Conservation (phyloP, 2,113 vertebrate genomes). For the Oreocharis arfaki region DNA sequence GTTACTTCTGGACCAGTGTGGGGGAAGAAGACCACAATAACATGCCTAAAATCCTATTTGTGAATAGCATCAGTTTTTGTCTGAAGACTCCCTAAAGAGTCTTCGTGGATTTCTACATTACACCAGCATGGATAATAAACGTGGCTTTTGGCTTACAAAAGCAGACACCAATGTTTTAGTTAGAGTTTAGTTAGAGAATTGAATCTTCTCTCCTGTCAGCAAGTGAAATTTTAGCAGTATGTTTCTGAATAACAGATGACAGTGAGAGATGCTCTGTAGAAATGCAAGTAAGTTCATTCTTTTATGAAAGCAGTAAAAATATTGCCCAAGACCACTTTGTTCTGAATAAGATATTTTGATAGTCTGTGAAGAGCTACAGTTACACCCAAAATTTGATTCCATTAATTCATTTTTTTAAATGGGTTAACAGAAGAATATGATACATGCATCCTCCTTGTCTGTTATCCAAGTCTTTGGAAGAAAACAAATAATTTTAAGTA, state of each 20-base stretch:
- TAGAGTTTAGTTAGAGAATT: neutral
- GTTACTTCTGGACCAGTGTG: accelerated
- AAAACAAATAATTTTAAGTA: neutral
- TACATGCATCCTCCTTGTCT: neutral
- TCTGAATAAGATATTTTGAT: neutral
- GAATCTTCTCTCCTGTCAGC: neutral
- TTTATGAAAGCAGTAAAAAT: neutral
- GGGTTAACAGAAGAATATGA: neutral
- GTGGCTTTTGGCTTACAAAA: neutral
- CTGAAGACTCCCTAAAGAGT: neutral
- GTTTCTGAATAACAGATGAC: neutral
- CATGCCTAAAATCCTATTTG: neutral
- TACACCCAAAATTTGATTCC: neutral
- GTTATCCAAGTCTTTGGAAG: neutral
- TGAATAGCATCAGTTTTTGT: neutral
- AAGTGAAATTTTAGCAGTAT: neutral
- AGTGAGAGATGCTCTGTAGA: neutral
- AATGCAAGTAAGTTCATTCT: neutral
- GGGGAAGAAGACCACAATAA: neutral
- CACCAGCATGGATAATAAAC: neutral
- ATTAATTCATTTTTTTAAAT: neutral
- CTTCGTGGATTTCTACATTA: neutral
- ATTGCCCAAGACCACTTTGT: neutral
- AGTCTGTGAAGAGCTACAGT: neutral
- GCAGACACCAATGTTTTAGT: neutral